Evolutionary conservation across 2,888 invertebrate genomes (phyloP), one percentile per base, ranked within the genome.

Genomic region (Rhogogaster chlorosoma): DNA sequence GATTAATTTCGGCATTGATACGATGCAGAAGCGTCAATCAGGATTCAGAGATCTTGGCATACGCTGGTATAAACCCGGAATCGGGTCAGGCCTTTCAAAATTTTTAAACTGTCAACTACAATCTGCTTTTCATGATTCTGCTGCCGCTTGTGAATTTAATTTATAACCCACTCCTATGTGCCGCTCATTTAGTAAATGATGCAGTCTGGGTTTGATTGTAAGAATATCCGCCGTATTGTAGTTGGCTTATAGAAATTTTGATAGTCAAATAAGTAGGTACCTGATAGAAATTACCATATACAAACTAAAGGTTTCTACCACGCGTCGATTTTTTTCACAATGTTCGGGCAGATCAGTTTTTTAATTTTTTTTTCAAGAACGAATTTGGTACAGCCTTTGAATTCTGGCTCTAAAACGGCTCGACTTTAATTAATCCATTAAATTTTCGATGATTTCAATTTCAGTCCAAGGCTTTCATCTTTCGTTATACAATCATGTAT

Each of bases 101-200:
- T 6, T 49, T 49, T 77, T 18, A 49, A 77, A 77, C 18, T 77
- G 77, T 32, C 29, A 77, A 77, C 77, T 77, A 77, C 77, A 49
- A 49, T 49, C 32, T 5, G 49, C 77, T 29, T 77, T 77, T 77
- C 49, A 49, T 26, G 75, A 49, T 49, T 75, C 75, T 49, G 49
- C 49, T 6, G 26, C 15, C 26, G 29, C n/a, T 49, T 32, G 15
- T 29, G 22, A 26, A 73, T 77, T 77, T 5, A 53, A 49, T 77
- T 77, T n/a, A 49, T 38, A 77, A 32, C 6, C 49, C 26, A 12
- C 4, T 22, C 42, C 15, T 4, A 18, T 42, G 71, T 22, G 22
- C 22, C 36, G 67, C 5, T 70, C 12, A 29, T 70, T 18, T 18
- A 70, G 9, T 36, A 32, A 36, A 29, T 32, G n/a, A 70, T 32